Evolutionary conservation across 2,113 vertebrate genomes (phyloP).

Genomic region (Willisornis vidua): DNA sequence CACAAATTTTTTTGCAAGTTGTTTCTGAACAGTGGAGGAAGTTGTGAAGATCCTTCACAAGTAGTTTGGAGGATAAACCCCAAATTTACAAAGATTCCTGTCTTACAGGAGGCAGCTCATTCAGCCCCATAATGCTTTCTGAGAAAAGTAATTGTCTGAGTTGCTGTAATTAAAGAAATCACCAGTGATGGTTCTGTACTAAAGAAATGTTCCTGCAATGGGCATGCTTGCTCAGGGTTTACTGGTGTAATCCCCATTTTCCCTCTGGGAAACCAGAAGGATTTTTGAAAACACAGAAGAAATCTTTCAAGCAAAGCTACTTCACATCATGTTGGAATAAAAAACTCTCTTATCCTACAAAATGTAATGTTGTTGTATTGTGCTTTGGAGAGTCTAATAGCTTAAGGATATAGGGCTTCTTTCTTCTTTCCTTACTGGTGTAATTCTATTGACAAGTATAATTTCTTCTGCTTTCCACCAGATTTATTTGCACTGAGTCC

Average conservation of each 20-base stretch:
- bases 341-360: constrained; percentile 3
- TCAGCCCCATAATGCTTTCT: not conserved
- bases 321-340: not conserved
- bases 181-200: not conserved
- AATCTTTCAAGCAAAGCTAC: constrained; percentile 35
- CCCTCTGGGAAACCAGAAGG: constrained; percentile 7
- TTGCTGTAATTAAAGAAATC: not conserved
- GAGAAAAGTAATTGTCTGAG: not conserved
- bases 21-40: not conserved
- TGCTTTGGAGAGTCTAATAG: constrained; percentile 33
- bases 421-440: not conserved
- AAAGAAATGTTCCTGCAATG: not conserved
- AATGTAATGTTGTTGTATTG: not conserved
- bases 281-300: constrained; percentile 35
- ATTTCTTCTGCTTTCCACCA: not conserved
- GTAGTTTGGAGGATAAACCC: not conserved
- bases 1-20: not conserved
- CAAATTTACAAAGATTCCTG: not conserved
- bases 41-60: not conserved
- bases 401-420: constrained; percentile 26
- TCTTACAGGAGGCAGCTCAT: not conserved
- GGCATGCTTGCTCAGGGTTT: constrained; percentile 42
- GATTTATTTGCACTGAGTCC: not conserved
- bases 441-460: not conserved
- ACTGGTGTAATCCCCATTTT: constrained; percentile 26